Percentiles rank a stretch among this genome's conserved stretches.
These are phyloP conservation scores for Heterotis niloticus DNA, from an alignment of 2,113 vertebrate genomes.

Conservation along the genomic window DNA sequence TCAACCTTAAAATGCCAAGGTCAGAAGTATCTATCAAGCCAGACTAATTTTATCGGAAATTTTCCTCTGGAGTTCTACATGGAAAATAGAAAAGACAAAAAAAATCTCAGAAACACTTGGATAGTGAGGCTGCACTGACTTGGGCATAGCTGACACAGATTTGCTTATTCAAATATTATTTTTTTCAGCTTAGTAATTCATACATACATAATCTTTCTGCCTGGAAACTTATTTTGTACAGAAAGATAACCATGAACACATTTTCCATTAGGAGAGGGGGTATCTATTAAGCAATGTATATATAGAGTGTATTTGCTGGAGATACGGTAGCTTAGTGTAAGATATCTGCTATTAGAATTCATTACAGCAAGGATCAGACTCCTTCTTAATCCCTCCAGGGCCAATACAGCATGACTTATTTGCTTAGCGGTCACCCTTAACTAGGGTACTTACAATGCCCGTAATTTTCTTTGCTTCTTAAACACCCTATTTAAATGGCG, in stretches of 20 bases:
- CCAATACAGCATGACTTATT: slow-evolving; percentile 32
- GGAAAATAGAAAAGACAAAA: background rate
- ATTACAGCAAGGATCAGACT: slow-evolving; percentile 28
- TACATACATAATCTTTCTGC: background rate
- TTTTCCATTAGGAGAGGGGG: background rate
- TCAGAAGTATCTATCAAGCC: background rate
- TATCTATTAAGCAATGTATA: slow-evolving; percentile 2
- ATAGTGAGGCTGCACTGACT: background rate
- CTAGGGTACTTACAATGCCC: background rate
- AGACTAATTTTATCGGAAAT: background rate
- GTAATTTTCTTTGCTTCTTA: background rate
- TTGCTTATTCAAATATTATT: background rate
- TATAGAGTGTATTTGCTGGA: background rate
- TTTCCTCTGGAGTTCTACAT: too few species aligned
- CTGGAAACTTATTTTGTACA: background rate
- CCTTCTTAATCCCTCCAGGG: slow-evolving; percentile 28
- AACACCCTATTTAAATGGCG: background rate
- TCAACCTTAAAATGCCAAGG: slow-evolving; percentile 10
- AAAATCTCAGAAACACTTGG: background rate
- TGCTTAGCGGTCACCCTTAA: slow-evolving; percentile 14
- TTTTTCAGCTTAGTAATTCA: background rate
- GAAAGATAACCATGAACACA: background rate
- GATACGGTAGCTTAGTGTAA: slow-evolving; percentile 19
- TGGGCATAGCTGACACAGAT: background rate
- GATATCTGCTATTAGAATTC: slow-evolving; percentile 32